Evolutionary conservation across 2,113 vertebrate species (phyloP), one percentile per base, ranked within the genome.

Genomic region (Megaleporinus macrocephalus): DNA sequence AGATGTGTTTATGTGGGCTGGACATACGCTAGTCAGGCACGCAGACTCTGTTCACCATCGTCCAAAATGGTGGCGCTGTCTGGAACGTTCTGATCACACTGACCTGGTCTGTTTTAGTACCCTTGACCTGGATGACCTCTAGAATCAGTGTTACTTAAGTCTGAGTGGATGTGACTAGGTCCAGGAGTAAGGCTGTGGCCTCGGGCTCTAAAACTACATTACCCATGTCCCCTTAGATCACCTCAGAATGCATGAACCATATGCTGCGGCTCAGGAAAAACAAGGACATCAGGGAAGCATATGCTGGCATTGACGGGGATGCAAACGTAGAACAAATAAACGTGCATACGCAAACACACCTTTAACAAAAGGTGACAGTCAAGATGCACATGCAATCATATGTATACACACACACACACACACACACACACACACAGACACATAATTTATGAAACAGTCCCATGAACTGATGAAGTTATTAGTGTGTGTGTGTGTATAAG

Each of bases 191-290:
- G 71, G 51, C 79, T 22, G 47, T 62, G 68, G 84, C 81, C 80
- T 22, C 0, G 30, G 75, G 82, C 72, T 77, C 77, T 51, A 26
- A 65, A 79, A 88, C 84, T 63, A 83, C 73, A 79, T 86, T 83
- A 81, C 44, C n/a, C 59, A 53, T 29, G 88, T 93, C 91, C 89
- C 47, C 73, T 84, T 76, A 75, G 82, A 92, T 93, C 87, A 90
- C 87, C 83, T 92, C 91, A 90, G 61, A 76, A 61, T 79, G 84
- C 81, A 87, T 63, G 33, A 59, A 85, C 69, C 79, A 84, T 87
- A 76, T 88, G 81, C 61, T 83, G 63, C 77, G 82, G 62, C 66
- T 88, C 69, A 70, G 76, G 55, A 71, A 73, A 55, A 63, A 80
- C 30, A 81, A 72, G 76, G 55, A 81, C 44, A 70, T 47, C 27